Evolutionary conservation across 2,113 vertebrate genomes (phyloP).

Genomic region (Aramus guarauna): DNA sequence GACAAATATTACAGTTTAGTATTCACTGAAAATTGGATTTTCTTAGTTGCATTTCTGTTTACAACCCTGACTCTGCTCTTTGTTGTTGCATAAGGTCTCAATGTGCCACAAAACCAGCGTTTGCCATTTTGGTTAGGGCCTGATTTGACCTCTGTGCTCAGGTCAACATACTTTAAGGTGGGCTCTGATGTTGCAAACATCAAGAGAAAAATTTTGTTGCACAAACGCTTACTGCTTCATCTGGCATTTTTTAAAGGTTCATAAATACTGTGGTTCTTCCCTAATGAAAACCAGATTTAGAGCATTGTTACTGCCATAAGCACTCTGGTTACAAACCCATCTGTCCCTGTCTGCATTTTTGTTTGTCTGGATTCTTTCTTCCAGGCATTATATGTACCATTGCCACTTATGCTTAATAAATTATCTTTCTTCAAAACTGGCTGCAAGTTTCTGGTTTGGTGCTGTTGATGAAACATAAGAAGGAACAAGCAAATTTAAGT

Average conservation of each 20-base stretch:
- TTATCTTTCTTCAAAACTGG: neutral
- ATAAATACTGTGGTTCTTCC: neutral
- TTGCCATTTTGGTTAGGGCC: fast-evolving
- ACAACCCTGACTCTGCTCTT: neutral
- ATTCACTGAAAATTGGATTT: neutral
- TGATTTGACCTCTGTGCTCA: neutral
- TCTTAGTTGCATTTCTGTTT: neutral
- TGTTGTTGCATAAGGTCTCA: neutral
- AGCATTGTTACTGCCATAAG: neutral
- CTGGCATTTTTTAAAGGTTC: neutral
- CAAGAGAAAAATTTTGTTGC: neutral
- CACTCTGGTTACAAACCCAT: neutral
- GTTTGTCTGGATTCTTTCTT: neutral
- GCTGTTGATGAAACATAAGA: neutral
- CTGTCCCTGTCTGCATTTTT: neutral
- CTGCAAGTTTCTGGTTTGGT: neutral
- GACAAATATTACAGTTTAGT: neutral
- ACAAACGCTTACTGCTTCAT: neutral
- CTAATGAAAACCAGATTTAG: neutral
- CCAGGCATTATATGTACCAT: neutral
- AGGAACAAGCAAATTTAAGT: neutral
- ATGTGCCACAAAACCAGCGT: fast-evolving
- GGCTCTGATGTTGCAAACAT: neutral
- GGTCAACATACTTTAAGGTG: fast-evolving
- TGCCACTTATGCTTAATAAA: neutral